Conservation (phyloP, 2,888 invertebrate species). For the Drosophila pseudotalamancana region DNA sequence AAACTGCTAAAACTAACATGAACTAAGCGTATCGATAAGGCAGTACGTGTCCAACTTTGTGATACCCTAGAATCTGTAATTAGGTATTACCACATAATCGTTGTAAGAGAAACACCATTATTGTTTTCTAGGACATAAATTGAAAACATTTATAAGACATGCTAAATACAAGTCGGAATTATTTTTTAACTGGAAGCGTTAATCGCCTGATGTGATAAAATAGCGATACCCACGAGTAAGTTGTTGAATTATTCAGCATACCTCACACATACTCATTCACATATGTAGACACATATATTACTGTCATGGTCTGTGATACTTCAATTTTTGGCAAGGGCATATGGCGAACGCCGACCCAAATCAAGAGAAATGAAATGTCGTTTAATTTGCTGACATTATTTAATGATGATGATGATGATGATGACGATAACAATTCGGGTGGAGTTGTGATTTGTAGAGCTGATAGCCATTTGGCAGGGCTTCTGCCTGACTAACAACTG, state of each 20-base stretch:
- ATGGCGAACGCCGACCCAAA: constrained; percentile 67
- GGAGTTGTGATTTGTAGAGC: constrained; percentile 18
- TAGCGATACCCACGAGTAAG: too few relatives aligned
- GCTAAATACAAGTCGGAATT: too few relatives aligned
- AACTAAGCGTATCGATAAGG: constrained; percentile 30
- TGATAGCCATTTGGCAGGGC: constrained; percentile 53
- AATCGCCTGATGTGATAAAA: too few relatives aligned
- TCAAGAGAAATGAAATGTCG: constrained; percentile 84
- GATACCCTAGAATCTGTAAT: constrained; percentile 41
- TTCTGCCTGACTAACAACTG: constrained; percentile 4
- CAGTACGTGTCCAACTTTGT: background rate
- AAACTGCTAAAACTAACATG: constrained; percentile 51
- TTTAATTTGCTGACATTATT: constrained; percentile 83
- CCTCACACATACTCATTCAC: background rate
- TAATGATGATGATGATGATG: constrained; percentile 34
- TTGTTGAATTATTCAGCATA: background rate
- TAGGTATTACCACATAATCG: too few relatives aligned
- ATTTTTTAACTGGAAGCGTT: too few relatives aligned
- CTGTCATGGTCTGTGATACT: constrained; percentile 5
- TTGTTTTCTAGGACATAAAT: background rate
- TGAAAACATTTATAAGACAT: too few relatives aligned
- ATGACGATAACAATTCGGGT: constrained; percentile 19
- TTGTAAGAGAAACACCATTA: background rate
- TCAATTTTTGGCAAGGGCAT: constrained; percentile 32
- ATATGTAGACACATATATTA: background rate